Percentiles rank a stretch among this genome's conserved stretches.
phyloP scores from a whole-genome alignment of 2,113 vertebrate genomes.

The Saguinus imperator region DNA sequence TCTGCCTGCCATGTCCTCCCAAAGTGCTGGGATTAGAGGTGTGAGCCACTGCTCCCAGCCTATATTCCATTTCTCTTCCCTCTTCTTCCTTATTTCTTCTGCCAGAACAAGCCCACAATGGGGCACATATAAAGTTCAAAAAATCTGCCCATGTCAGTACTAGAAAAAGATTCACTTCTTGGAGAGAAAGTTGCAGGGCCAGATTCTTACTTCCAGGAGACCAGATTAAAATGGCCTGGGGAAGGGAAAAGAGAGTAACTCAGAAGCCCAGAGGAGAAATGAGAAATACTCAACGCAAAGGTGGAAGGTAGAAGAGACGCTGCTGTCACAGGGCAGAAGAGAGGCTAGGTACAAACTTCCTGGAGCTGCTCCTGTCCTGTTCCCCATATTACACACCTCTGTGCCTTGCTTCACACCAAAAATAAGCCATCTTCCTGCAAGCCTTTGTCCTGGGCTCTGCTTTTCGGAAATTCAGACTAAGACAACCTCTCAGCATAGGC shows the following conservation, averaged over 20 bases:
- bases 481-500: background rate
- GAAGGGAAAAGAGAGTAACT: background rate
- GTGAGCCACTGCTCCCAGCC: rapidly evolving
- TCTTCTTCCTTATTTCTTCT: background rate
- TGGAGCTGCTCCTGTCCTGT: background rate
- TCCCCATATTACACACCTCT: background rate
- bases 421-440: background rate
- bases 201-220: background rate
- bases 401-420: background rate
- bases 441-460: background rate
- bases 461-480: background rate
- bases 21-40: no score
- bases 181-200: background rate
- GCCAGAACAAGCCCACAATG: no score
- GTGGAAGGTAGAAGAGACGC: background rate
- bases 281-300: background rate
- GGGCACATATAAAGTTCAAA: background rate
- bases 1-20: no score
- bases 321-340: background rate
- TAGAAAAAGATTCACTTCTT: background rate
- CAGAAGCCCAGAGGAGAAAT: background rate
- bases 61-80: background rate
- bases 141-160: background rate
- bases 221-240: background rate
- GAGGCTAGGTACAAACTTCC: background rate